Evolutionary conservation across 37 sponge, comb jelly and placozoan species (phyloP).

Genomic region (Chondrosia reniformis): DNA sequence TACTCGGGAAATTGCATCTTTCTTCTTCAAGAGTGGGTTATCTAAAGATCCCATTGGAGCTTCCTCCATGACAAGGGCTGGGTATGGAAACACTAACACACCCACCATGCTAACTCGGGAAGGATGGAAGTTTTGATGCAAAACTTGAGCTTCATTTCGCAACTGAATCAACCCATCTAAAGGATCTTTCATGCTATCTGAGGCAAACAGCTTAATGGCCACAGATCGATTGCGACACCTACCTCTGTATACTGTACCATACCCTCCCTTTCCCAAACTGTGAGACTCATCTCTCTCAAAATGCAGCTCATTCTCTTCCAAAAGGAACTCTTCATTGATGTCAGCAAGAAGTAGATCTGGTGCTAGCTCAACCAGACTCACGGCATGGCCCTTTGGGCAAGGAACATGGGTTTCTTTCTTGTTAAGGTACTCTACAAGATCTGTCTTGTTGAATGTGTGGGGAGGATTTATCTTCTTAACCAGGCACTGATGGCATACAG

Average conservation of each 20-base stretch:
- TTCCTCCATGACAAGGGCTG: slow-evolving; percentile 44
- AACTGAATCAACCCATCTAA: slow-evolving; percentile 30
- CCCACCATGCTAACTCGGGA: slow-evolving; percentile 52
- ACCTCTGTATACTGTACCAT: slow-evolving; percentile 75
- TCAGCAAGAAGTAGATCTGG: slow-evolving; percentile 54
- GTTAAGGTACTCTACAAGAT: not conserved
- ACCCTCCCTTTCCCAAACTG: slow-evolving; percentile 78
- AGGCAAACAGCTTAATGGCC: slow-evolving; percentile 63
- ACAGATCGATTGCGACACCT: slow-evolving; percentile 53
- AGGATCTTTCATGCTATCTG: not conserved
- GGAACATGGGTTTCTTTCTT: not conserved
- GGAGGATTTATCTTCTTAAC: not conserved
- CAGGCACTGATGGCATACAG: slow-evolving; percentile 45
- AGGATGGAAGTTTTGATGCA: slow-evolving; percentile 48
- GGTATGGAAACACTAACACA: slow-evolving; percentile 16
- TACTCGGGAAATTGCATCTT: slow-evolving; percentile 13
- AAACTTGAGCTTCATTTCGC: slow-evolving; percentile 25
- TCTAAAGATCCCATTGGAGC: slow-evolving; percentile 48
- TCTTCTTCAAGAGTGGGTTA: slow-evolving; percentile 1
- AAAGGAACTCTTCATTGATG: slow-evolving; percentile 32
- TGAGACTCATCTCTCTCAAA: slow-evolving; percentile 52
- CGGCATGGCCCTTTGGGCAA: slow-evolving; percentile 23
- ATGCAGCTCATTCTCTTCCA: slow-evolving; percentile 45
- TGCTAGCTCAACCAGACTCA: slow-evolving; percentile 25
- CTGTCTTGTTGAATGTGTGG: slow-evolving; percentile 18